phyloP scores from a whole-genome alignment of 2,113 vertebrate genomes.

The Antennarius striatus region DNA sequence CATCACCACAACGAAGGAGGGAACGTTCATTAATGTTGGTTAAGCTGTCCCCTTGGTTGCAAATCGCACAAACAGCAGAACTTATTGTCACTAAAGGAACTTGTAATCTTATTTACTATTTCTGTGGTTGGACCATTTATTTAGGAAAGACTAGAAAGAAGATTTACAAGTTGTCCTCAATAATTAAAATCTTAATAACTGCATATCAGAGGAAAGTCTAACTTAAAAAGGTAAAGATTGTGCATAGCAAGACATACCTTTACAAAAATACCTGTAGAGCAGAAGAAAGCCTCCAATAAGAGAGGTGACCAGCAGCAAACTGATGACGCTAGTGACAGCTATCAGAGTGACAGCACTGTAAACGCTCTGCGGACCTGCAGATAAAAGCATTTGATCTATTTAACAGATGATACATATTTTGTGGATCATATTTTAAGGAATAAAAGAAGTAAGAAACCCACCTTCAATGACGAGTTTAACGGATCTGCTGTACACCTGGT shows the following conservation, averaged over 20 bases:
- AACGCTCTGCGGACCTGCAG: constrained; percentile 28
- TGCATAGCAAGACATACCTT: constrained; percentile 26
- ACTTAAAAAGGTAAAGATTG: background rate
- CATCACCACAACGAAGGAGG: no score
- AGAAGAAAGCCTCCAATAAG: constrained; percentile 31
- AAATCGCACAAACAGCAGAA: no score
- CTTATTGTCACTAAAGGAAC: no score
- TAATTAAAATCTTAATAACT: no score
- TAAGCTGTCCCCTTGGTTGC: no score
- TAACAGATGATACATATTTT: no score
- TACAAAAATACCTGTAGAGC: constrained; percentile 33
- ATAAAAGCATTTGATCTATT: background rate
- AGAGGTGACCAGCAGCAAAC: constrained; percentile 38
- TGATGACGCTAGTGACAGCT: constrained; percentile 37
- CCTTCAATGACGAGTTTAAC: constrained; percentile 59
- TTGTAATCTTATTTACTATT: no score
- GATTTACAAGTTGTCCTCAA: no score
- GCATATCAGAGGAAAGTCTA: no score
- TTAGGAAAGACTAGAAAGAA: no score
- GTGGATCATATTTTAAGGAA: background rate
- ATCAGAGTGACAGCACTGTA: constrained; percentile 40
- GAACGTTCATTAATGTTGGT: no score
- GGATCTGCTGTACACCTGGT: constrained; percentile 27
- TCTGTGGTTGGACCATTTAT: no score
- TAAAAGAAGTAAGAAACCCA: constrained; percentile 7